Evolutionary conservation across 2,888 invertebrate species (phyloP), one percentile per base, ranked within the genome.

Genomic region (Microdon myrmicae): DNA sequence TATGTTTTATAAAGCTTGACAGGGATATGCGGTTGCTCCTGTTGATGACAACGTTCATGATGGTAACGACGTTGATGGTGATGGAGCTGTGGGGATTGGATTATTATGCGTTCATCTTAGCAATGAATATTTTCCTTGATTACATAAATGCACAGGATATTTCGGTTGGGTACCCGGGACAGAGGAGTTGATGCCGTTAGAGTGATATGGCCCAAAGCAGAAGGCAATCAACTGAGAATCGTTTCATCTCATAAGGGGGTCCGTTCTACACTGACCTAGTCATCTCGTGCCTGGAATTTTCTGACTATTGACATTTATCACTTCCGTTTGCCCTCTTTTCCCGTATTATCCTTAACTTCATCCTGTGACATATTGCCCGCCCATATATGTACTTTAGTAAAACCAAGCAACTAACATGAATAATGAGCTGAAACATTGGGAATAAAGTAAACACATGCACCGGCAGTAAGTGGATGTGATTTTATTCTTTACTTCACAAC

Each of bases 161-260:
- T 41, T 38, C 16, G 37, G 31, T 22, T 54, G 32, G 41, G 37
- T 55, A 20, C 20, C n/a, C 22, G 9, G 17, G 34, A 37, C 3
- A 34, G 23, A 48, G 7, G 29, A 29, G 17, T 9, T 23, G 39
- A 32, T 22, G 19, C 20, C 22, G 35, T 22, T 25, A 22, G 37
- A 16, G 28, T 22, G 32, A 5, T 14, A 19, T 22, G 20, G 22
- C 22, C 9, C 7, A 26, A 47, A 41, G 47, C 26, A 58, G 45
- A 47, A 61, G 41, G 58, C 39, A 64, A 64, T 58, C 61, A 61
- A 61, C 49, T 34, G 49, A 49, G 39, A 44, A 34, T 23, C 34
- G 39, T 49, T 44, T 20, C 22, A 60, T 41, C 39, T 31, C 41
- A 41, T 20, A 38, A 51, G 38, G 39, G 41, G 44, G 20, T 22